Conservation (phyloP, 2,113 vertebrate species). For the Noctilio leporinus region DNA sequence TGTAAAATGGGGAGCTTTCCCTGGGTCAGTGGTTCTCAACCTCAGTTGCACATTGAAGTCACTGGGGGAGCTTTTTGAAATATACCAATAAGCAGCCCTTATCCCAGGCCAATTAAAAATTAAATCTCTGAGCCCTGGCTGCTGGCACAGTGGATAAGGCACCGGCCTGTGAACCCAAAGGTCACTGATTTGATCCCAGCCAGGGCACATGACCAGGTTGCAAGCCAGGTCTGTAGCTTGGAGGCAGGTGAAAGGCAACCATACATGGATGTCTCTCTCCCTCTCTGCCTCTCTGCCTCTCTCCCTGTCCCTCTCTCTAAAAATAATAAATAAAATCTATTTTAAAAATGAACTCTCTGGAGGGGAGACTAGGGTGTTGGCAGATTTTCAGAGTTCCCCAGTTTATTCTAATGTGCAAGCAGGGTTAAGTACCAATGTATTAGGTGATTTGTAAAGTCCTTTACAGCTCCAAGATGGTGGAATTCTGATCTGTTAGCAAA, state of each 20-base stretch:
- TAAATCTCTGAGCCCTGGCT: too few species aligned
- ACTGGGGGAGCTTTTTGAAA: background rate
- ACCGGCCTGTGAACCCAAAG: too few species aligned
- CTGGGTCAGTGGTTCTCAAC: background rate
- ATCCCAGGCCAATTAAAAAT: background rate
- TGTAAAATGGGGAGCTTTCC: background rate
- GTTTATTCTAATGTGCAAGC: background rate
- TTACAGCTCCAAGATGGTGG: background rate
- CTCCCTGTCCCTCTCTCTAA: too few species aligned
- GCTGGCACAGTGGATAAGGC: too few species aligned
- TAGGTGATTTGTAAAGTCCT: slow-evolving; percentile 10
- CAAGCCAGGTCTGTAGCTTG: too few species aligned
- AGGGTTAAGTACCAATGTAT: background rate
- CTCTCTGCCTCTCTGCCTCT: too few species aligned
- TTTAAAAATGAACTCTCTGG: background rate
- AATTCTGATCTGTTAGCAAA: background rate
- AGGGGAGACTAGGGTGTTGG: background rate
- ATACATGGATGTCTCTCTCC: too few species aligned
- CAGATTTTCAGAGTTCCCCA: background rate
- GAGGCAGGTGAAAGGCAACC: too few species aligned
- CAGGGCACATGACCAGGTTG: too few species aligned
- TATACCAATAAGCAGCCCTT: background rate
- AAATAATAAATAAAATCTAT: too few species aligned
- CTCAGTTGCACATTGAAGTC: background rate
- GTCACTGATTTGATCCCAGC: too few species aligned